Evolutionary conservation across 2,113 vertebrate species (phyloP).

Genomic region (Leucoraja erinaceus): DNA sequence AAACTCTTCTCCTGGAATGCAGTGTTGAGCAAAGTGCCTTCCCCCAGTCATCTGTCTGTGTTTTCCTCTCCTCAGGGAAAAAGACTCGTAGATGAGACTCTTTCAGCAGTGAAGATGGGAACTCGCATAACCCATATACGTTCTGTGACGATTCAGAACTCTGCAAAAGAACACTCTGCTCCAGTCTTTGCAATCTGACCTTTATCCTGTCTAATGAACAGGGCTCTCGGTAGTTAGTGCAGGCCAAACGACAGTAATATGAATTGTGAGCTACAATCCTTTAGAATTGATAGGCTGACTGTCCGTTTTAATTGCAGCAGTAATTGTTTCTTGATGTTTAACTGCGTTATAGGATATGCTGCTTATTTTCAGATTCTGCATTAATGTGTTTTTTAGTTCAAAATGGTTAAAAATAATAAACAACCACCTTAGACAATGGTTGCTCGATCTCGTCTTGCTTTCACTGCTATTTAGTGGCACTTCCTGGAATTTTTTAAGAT

Average conservation of each 20-base stretch:
- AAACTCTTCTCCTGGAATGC: slow-evolving; percentile 27
- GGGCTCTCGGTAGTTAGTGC: slow-evolving; percentile 4
- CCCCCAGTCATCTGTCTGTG: slow-evolving; percentile 20
- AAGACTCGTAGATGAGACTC: slow-evolving; percentile 26
- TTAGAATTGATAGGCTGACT: slow-evolving; percentile 23
- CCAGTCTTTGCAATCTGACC: not conserved
- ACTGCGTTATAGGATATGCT: not conserved
- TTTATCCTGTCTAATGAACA: slow-evolving; percentile 6
- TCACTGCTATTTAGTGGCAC: not conserved
- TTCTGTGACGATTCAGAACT: slow-evolving; percentile 24
- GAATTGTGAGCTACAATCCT: not conserved
- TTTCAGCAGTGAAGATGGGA: slow-evolving; percentile 30
- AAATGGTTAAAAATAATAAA: slow-evolving; percentile 31
- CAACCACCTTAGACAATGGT: slow-evolving; percentile 8
- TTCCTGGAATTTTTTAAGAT: not conserved
- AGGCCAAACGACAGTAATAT: not conserved
- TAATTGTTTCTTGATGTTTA: slow-evolving; percentile 8
- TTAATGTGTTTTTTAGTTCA: slow-evolving; percentile 31
- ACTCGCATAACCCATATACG: not conserved
- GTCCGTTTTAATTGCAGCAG: not conserved
- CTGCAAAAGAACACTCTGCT: slow-evolving; percentile 19
- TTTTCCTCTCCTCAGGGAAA: slow-evolving; percentile 36
- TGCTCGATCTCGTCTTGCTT: slow-evolving; percentile 16
- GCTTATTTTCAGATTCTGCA: not conserved
- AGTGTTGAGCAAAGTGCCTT: slow-evolving; percentile 5